phyloP scores from a whole-genome alignment of 2,888 invertebrate genomes.

The Xylota sylvarum region DNA sequence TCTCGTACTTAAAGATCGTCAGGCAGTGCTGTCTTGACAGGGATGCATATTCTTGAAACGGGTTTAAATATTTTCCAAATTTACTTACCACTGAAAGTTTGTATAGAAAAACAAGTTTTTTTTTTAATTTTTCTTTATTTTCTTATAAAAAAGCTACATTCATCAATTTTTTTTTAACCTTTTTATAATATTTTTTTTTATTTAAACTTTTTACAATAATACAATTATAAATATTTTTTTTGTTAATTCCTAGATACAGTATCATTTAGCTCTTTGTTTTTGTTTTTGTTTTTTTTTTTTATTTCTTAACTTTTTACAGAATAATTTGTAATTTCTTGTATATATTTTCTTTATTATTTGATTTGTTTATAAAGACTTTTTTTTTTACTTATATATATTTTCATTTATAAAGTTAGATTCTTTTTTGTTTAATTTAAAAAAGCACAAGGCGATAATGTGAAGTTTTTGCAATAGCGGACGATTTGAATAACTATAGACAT shows the following conservation, averaged over 20 bases:
- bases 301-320: conserved; percentile 73
- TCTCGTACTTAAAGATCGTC: too few species aligned
- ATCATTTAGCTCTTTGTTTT: conserved; percentile 25
- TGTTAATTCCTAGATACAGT: conserved; percentile 54
- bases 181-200: conserved; percentile 49
- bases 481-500: conserved; percentile 65
- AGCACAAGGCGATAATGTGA: conserved; percentile 75
- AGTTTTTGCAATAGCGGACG: conserved; percentile 72
- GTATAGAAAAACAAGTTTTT: background rate
- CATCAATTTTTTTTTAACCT: conserved; percentile 72
- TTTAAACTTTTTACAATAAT: conserved; percentile 72
- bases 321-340: conserved; percentile 42
- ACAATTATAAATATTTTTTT: conserved; percentile 59
- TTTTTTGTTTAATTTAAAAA: conserved; percentile 48
- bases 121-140: conserved; percentile 67
- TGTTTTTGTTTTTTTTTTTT: conserved; percentile 4
- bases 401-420: conserved; percentile 33
- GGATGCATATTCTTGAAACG: too few species aligned
- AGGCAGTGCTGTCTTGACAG: too few species aligned
- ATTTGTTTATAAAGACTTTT: conserved; percentile 5
- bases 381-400: conserved; percentile 33
- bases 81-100: background rate
- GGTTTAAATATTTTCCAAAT: background rate
- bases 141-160: conserved; percentile 77
- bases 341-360: conserved; percentile 12